A percentile compares a stretch with the other conserved stretches of the same genome.
Evolutionary conservation across 2,888 invertebrate species (phyloP).

Genomic region (Gymnocheta viridis): DNA sequence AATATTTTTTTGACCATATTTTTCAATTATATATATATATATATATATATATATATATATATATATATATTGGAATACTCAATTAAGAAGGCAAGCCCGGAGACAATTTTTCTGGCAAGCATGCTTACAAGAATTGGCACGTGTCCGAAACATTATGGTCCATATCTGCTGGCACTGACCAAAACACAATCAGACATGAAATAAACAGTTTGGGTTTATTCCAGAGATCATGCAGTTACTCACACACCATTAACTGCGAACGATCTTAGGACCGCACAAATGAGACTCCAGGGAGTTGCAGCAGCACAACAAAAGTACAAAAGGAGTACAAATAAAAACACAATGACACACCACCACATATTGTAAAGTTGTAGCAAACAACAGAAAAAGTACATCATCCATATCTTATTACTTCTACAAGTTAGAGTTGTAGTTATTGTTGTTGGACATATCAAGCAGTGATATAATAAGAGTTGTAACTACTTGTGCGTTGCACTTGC

Average conservation of each 20-base stretch:
- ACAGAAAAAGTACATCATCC: constrained; percentile 44
- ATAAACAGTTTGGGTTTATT: constrained; percentile 52
- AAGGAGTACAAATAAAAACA: constrained; percentile 28
- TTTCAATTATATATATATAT: too few relatives aligned
- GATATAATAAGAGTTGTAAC: constrained; percentile 47
- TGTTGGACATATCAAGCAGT: constrained; percentile 52
- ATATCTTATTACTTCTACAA: constrained; percentile 62
- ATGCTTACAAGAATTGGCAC: constrained; percentile 16
- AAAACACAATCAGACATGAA: constrained; percentile 48
- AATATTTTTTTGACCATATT: too few relatives aligned
- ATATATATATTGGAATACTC: too few relatives aligned
- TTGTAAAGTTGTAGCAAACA: constrained; percentile 31
- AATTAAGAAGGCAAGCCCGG: not conserved
- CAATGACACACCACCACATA: constrained; percentile 36
- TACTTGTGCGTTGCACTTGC: constrained; percentile 68
- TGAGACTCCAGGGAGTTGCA: constrained; percentile 66
- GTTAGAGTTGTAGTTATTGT: constrained; percentile 40
- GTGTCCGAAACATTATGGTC: not conserved
- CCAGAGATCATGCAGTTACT: constrained; percentile 61
- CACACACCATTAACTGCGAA: constrained; percentile 64
- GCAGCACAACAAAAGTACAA: constrained; percentile 14
- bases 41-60: too few relatives aligned
- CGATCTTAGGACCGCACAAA: constrained; percentile 68
- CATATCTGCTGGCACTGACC: constrained; percentile 46
- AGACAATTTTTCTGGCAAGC: not conserved